Evolutionary conservation across 2,797 vertebrate genomes (phyloP), one percentile per base, ranked within the genome.

Genomic region (Allobates femoralis): DNA sequence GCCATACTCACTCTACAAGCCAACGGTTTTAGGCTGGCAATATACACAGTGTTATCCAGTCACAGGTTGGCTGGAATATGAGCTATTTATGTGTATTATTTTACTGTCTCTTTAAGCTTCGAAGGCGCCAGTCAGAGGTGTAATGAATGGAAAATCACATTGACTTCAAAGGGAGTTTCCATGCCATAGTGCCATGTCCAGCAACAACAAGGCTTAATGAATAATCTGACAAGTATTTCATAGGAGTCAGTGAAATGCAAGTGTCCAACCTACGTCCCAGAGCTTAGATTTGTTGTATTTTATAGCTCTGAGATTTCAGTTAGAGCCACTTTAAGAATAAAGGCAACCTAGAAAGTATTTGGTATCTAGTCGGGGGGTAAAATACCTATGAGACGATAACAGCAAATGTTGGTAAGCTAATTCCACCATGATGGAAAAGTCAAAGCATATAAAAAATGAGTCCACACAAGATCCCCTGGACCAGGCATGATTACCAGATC

Each of bases 151-250:
- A 79, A 85, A 79, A 85, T 71, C 74, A 79, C 76, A 60, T 58
- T 79, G 75, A 79, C 60, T 85, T 85, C 74, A 78, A 67, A 85
- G 74, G 74, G 83, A 77, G 46, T 85, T 85, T 85, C 74, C 74
- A 77, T 79, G 41, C 74, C 74, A 62, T 78, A 32, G 75, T 79
- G 46, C 69, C 34, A 71, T 32, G 56, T 62, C 28, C 74, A 53
- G 58, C 30, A 77, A 46, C 46, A 62, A 64, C 46, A 66, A 53
- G 30, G 83, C 83, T 85, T 77, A 77, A 85, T 66, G 60, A 85
- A 75, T 85, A 85, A 67, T 79, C 75, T 85, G 83, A 77, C 60
- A 85, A 79, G 60, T 79, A 77, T 85, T 79, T 85, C 84, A 85
- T 56, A 79, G 64, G 76, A 69, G 75, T 58, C 76, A 46, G 83